Base-by-base conservation (phyloP, 2,888 invertebrate genomes). In the Synanthedon formicaeformis region DNA sequence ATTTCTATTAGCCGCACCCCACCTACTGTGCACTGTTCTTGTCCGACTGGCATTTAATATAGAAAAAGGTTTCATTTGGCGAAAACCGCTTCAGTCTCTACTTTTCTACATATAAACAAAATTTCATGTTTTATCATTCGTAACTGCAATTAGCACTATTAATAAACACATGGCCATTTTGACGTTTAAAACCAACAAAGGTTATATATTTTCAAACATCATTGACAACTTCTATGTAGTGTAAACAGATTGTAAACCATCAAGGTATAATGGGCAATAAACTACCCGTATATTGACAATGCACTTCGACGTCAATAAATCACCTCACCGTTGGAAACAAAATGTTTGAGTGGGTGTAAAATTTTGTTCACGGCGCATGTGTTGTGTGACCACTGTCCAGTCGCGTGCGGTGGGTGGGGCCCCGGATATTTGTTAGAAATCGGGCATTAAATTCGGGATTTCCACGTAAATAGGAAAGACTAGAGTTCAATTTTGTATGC, bases 321-420 rank as follows among this genome's bases (percentile, higher is more conserved):
- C 57, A 57, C 59, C 58, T 57, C 57, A 56, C 58, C 59, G 57
- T 59, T 56, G 63, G 66, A 61, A 63, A 62, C 58, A 52, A 55
- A 53, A 45, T 45, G 45, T 49, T 16, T 18, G 50, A 50, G 77
- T 78, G 79, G 78, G 78, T 73, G 81, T 77, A 66, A 70, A 69
- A 60, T 69, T 73, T 67, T 69, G 69, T 73, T 58, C 58, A 75
- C 58, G 52, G 84, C 84, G 85, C 85, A 83, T 84, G 84, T 80
- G 78, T 76, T 58, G 55, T 50, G 62, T 86, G 84, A 86, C 86
- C 85, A 83, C 61, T 84, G 86, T 82, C 86, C 86, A 81, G 64
- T 84, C 62, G 64, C 72, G 62, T 58, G 51, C 66, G 60, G 81
- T 78, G 85, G 82, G 85, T 73, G 86, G 71, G 78, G 82, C 80